phyloP scores from a whole-genome alignment of 2,888 invertebrate species.

The Agrotis puta region DNA sequence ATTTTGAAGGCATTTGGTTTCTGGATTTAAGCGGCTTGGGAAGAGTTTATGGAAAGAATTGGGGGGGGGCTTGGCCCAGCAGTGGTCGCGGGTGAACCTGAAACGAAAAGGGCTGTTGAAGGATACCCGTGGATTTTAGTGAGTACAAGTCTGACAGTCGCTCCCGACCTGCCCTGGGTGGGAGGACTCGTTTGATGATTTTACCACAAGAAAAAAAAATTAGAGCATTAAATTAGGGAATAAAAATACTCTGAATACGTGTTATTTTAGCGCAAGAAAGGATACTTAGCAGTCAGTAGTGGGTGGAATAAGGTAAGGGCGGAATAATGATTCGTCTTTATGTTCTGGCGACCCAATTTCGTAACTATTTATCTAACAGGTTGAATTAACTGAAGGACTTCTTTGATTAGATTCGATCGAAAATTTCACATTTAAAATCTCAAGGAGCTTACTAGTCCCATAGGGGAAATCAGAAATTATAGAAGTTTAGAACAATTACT shows the following conservation, averaged over 20 bases:
- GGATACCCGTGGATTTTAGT: too few relatives aligned
- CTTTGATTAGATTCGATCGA: background rate
- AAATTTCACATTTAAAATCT: background rate
- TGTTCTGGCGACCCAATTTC: conserved; percentile 16
- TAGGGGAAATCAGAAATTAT: background rate
- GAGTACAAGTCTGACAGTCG: too few relatives aligned
- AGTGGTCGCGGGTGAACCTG: too few relatives aligned
- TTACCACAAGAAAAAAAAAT: too few relatives aligned
- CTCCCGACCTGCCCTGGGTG: too few relatives aligned
- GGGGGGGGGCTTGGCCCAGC: too few relatives aligned
- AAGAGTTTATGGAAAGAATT: too few relatives aligned
- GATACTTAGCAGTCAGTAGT: background rate
- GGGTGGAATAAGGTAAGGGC: background rate
- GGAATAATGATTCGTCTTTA: conserved; percentile 12
- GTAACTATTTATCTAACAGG: background rate
- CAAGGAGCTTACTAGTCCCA: background rate
- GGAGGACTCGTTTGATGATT: too few relatives aligned
- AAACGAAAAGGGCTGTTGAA: too few relatives aligned
- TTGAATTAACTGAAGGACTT: background rate
- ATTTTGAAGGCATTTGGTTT: too few relatives aligned
- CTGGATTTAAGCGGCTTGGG: too few relatives aligned
- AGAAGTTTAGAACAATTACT: too few relatives aligned
- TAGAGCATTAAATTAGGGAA: background rate
- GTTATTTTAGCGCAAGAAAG: background rate
- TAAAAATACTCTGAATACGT: background rate